phyloP scores from a whole-genome alignment of 2,113 vertebrate species.

The Scytalopus superciliaris region DNA sequence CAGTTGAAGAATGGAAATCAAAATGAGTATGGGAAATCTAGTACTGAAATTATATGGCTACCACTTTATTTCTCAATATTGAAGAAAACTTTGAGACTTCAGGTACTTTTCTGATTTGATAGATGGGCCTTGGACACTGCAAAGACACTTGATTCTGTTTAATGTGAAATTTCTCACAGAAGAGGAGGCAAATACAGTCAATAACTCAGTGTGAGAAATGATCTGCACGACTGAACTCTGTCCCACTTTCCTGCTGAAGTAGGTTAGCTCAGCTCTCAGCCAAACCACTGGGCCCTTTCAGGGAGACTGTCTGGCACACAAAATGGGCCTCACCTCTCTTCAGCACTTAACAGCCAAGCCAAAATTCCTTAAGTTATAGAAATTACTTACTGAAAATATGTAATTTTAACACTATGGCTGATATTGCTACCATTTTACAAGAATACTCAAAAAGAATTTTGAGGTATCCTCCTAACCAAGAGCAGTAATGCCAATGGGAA shows the following conservation, averaged over 20 bases:
- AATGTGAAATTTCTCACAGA: not conserved
- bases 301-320: not conserved
- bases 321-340: not conserved
- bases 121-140: not conserved
- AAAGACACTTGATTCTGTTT: not conserved
- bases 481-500: not conserved
- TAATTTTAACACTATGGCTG: not conserved
- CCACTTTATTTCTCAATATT: not conserved
- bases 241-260: not conserved
- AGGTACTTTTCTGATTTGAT: not conserved
- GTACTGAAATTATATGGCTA: not conserved
- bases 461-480: not conserved
- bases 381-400: not conserved
- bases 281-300: not conserved
- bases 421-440: not conserved
- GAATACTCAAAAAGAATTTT: not conserved
- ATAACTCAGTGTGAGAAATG: not conserved
- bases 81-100: not conserved
- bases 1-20: not conserved
- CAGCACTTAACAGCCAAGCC: not conserved
- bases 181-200: not conserved
- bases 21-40: not conserved
- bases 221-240: conserved; percentile 23
- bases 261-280: not conserved
- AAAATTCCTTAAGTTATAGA: not conserved